Conservation (phyloP, 2,888 invertebrate species). For the Hirtodrosophila histrioides region DNA sequence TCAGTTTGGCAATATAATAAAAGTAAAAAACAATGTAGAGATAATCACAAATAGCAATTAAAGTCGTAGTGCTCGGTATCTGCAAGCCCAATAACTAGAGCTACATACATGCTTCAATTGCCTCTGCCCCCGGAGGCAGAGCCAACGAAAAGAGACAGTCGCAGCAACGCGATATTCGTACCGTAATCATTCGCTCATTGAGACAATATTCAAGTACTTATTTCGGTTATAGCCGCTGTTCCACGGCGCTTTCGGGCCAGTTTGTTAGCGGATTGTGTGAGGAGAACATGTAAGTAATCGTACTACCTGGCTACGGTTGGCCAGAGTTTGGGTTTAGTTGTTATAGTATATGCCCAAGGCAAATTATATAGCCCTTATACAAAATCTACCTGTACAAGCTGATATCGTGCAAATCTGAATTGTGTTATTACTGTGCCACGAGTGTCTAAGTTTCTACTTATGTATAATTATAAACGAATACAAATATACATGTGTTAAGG, state of each 20-base stretch:
- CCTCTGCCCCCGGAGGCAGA: slow-evolving; percentile 21
- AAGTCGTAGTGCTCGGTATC: slow-evolving; percentile 31
- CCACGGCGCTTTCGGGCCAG: slow-evolving; percentile 54
- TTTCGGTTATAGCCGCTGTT: slow-evolving; percentile 64
- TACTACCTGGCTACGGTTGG: too few relatives aligned
- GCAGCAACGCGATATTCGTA: slow-evolving; percentile 34
- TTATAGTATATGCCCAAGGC: not conserved
- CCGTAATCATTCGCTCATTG: slow-evolving; percentile 43
- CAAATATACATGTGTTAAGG: not conserved
- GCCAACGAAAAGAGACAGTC: slow-evolving; percentile 18
- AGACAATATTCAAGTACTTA: slow-evolving; percentile 36
- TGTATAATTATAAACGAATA: too few relatives aligned
- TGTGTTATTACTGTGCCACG: not conserved
- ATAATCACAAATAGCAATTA: slow-evolving; percentile 47
- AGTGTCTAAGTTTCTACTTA: too few relatives aligned
- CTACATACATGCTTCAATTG: slow-evolving; percentile 55
- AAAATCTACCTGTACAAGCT: slow-evolving; percentile 3
- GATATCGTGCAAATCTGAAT: slow-evolving; percentile 30
- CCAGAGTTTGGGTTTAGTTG: not conserved
- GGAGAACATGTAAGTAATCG: slow-evolving; percentile 63
- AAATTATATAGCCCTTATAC: slow-evolving; percentile 9
- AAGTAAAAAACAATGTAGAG: slow-evolving; percentile 14
- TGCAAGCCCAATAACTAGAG: slow-evolving; percentile 31
- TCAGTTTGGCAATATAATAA: not conserved
- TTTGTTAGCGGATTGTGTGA: slow-evolving; percentile 65